Base-by-base conservation (phyloP, 2,113 vertebrate species). In the Cephalophus harveyi region DNA sequence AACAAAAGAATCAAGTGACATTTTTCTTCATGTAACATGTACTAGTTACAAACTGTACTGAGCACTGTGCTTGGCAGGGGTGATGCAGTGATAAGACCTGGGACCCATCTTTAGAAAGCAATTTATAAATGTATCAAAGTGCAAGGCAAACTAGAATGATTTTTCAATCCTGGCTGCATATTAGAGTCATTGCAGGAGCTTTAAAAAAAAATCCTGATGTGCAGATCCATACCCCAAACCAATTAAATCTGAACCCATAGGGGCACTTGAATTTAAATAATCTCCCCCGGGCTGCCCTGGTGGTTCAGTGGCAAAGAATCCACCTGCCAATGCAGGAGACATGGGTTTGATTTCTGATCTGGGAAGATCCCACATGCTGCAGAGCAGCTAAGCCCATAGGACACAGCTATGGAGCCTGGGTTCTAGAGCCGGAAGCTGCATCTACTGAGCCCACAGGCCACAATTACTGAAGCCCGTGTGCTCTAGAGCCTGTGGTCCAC, bases 331-430 rank as follows among this genome's bases (percentile, higher is more conserved):
- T 76, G 71, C 2, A 76, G 71, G 71, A 76, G 71, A 27, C 36
- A 27, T 25, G 40, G 71, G 71, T 76, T 43, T 6, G 0, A 76
- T 43, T 76, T 36, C 71, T n/a, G n/a, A n/a, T n/a, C n/a, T n/a
- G n/a, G n/a, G n/a, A 76, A 43, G 71, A 76, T 76, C 12, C 71
- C 36, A 43, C 36, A 14, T 43, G 36, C 36, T 0, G 0, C 11
- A 27, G 36, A 43, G 23, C 21, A 13, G 71, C 11, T 43, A 2
- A 0, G 23, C 36, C 36, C 23, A 0, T 7, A 36, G 36, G 71
- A 13, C 36, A 25, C 23, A 43, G 23, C 71, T 27, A 27, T 14
- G 43, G 40, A 43, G 71, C 23, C 36, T 76, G 71, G 71, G 36
- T 43, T 76, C 36, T 25, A 43, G 71, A 76, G 71, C 36, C 0